Evolutionary conservation across 2,888 invertebrate genomes (phyloP), one percentile per base, ranked within the genome.

Genomic region (Drosophila multiciliata): DNA sequence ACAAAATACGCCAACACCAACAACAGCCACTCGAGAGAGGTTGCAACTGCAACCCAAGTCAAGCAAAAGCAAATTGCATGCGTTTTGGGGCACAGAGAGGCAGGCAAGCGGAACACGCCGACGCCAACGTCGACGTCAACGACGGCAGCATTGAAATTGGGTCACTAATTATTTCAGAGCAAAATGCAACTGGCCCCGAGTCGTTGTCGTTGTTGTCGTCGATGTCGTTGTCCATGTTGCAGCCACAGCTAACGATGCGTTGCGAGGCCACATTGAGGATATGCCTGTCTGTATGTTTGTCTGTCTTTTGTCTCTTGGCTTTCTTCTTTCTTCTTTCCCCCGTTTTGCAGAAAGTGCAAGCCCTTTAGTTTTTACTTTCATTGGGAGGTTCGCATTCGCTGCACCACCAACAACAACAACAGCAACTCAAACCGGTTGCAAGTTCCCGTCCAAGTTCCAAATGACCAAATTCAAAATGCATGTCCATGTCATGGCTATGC

Each of bases 331-430:
- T 49, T 66, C 60, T 69, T 66, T 65, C 60, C 62, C 63, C 60
- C 40, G 38, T 38, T 38, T n/a, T 48, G 71, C 85, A 76, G 91
- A 92, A 92, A 92, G 92, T 92, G 92, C 91, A 92, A 92, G 92
- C 92, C 92, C 92, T 92, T 92, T 91, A 92, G 92, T 91, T 92
- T 92, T 92, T 92, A 92, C 92, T 92, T 92, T 92, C 92, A 85
- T 91, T 92, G 89, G 88, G 72, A 11, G 23, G 8, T 45, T 45
- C 45, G 23, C 40, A 36, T 60, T 50, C 32, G 50, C n/a, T 33
- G 49, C 59, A 54, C n/a, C 60, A 26, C 23, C 64, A 23, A 12
- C 45, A 35, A 52, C 32, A 11, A 0, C 17, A 40, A 20, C 23
- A 8, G 8, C 3, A 3, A 45, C 23, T 8, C 45, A 23, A 81